phyloP scores from a whole-genome alignment of 2,888 invertebrate species.

The Phorcus lineatus region DNA sequence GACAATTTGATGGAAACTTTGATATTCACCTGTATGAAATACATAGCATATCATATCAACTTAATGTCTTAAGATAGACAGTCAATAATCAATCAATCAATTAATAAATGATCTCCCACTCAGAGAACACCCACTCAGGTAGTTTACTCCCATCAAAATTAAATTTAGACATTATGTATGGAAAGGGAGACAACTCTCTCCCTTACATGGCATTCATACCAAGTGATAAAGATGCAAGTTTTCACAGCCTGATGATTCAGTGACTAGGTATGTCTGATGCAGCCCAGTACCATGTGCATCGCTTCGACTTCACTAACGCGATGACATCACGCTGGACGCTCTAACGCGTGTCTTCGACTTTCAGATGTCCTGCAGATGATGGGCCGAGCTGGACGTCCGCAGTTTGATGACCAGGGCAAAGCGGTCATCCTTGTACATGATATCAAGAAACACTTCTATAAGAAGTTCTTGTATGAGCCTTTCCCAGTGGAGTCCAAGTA shows the following conservation, averaged over 20 bases:
- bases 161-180: background rate
- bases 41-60: too few relatives aligned
- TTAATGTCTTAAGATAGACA: too few relatives aligned
- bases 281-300: background rate
- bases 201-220: background rate
- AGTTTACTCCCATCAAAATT: too few relatives aligned
- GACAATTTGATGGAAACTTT: too few relatives aligned
- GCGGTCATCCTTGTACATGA: constrained; percentile 88
- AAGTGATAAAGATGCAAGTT: background rate
- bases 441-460: constrained; percentile 98
- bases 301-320: background rate
- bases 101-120: too few relatives aligned
- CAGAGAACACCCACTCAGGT: too few relatives aligned
- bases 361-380: constrained; percentile 99
- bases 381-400: constrained; percentile 97
- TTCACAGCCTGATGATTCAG: constrained; percentile 12
- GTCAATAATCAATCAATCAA: too few relatives aligned
- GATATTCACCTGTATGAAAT: too few relatives aligned
- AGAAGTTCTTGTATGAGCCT: constrained; percentile 98
- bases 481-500: constrained; percentile 96
- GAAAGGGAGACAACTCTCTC: constrained; percentile 16
- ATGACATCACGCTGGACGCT: background rate
- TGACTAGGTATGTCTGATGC: constrained; percentile 1
- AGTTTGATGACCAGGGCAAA: constrained; percentile 92
- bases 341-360: constrained; percentile 29